Evolutionary conservation across 2,113 vertebrate species (phyloP).

Genomic region (Spea bombifrons): DNA sequence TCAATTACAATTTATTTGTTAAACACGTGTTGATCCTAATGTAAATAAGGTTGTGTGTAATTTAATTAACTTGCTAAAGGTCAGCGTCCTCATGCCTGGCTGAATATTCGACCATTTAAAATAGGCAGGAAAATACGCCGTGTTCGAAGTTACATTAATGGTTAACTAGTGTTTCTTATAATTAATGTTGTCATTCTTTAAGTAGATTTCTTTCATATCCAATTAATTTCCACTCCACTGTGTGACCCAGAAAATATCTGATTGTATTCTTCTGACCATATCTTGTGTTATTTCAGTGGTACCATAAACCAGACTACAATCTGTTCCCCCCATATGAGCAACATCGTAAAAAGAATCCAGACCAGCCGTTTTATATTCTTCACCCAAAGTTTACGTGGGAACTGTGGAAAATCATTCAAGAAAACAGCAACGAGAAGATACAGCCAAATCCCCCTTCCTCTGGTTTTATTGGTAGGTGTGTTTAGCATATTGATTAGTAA

Average conservation of each 20-base stretch:
- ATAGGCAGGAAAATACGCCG: background rate
- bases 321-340: slow-evolving; percentile 88
- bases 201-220: no score
- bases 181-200: no score
- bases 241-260: no score
- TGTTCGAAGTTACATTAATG: background rate
- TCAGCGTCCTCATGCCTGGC: background rate
- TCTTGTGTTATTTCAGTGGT: slow-evolving; percentile 76
- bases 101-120: background rate
- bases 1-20: no score
- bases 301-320: slow-evolving; percentile 92
- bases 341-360: slow-evolving; percentile 79
- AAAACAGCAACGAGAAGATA: slow-evolving; percentile 92
- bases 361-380: slow-evolving; percentile 92
- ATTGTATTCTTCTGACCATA: no score
- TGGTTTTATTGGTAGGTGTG: slow-evolving; percentile 88
- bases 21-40: no score
- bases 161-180: no score
- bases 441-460: slow-evolving; percentile 97
- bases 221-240: no score
- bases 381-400: slow-evolving; percentile 95
- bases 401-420: slow-evolving; percentile 95
- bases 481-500: background rate
- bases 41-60: no score
- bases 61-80: background rate